Percentiles rank a stretch among this genome's conserved stretches.
phyloP scores from a whole-genome alignment of 2,113 vertebrate genomes.

The Aplodontia rufa region DNA sequence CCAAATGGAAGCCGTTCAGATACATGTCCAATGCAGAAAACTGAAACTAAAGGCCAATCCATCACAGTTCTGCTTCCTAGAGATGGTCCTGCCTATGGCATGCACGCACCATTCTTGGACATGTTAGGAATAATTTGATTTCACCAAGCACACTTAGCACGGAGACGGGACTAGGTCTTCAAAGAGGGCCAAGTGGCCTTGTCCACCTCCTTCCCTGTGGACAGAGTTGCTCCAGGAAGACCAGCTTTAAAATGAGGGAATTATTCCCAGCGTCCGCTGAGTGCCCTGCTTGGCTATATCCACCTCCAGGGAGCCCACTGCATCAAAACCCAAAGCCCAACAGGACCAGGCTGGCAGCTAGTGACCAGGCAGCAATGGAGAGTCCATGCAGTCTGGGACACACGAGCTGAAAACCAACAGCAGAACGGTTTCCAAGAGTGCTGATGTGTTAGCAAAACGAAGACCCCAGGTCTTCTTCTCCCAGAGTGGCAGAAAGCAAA shows the following conservation, averaged over 20 bases:
- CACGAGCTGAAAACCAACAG: too few relatives aligned
- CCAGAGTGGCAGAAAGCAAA: too few relatives aligned
- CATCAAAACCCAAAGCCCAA: not conserved
- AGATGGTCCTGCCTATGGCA: not conserved
- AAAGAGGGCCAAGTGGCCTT: not conserved
- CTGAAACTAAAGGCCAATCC: not conserved
- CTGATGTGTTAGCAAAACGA: rapidly evolving
- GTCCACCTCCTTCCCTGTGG: not conserved
- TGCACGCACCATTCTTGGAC: not conserved
- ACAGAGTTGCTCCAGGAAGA: not conserved
- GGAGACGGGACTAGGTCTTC: not conserved
- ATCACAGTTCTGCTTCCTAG: not conserved
- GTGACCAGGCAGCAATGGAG: too few relatives aligned
- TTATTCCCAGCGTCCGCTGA: rapidly evolving
- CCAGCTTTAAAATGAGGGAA: rapidly evolving
- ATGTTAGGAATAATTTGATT: not conserved
- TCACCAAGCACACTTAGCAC: not conserved
- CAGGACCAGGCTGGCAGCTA: not conserved
- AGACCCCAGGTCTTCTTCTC: too few relatives aligned
- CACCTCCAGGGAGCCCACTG: not conserved
- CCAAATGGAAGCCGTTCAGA: not conserved
- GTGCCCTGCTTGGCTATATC: too few relatives aligned
- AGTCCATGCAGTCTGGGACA: too few relatives aligned
- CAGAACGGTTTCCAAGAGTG: too few relatives aligned
- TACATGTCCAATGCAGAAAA: not conserved